A percentile compares a stretch with the other conserved stretches of the same genome.
Conservation (phyloP, 2,888 invertebrate species). For the Callinectes sapidus region DNA sequence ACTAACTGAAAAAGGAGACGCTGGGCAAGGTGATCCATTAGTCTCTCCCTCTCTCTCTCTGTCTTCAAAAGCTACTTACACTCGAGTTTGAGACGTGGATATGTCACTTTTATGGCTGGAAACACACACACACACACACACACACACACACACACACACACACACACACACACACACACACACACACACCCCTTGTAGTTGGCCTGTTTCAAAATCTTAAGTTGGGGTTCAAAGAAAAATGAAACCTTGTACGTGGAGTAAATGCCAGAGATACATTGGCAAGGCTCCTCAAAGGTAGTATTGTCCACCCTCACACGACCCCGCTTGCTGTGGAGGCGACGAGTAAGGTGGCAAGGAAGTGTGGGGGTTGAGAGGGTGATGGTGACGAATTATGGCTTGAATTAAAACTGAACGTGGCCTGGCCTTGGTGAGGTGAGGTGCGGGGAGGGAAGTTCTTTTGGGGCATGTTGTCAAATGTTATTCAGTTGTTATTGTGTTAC, state of each 20-base stretch:
- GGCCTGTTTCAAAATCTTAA: background rate
- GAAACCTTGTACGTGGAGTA: no score
- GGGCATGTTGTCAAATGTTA: no score
- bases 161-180: constrained; percentile 1
- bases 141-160: constrained; percentile 7
- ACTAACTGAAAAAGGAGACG: background rate
- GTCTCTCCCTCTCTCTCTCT: no score
- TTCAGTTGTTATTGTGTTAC: no score
- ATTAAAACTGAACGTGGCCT: no score
- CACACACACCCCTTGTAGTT: background rate
- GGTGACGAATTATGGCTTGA: no score
- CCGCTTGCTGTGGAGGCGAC: background rate
- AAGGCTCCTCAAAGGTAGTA: background rate
- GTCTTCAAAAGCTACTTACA: background rate
- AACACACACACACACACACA: background rate
- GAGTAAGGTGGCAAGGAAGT: background rate
- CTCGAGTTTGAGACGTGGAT: background rate
- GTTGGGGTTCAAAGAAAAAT: no score
- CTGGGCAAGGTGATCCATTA: background rate
- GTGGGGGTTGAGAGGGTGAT: no score
- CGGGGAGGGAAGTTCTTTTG: no score
- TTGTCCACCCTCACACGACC: background rate
- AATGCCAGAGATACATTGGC: no score
- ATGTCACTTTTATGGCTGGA: background rate
- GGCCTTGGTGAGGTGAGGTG: no score